These are phyloP conservation scores for Lepisosteus oculatus DNA, from an alignment of 2,113 vertebrate species.

Conservation along the genomic window DNA sequence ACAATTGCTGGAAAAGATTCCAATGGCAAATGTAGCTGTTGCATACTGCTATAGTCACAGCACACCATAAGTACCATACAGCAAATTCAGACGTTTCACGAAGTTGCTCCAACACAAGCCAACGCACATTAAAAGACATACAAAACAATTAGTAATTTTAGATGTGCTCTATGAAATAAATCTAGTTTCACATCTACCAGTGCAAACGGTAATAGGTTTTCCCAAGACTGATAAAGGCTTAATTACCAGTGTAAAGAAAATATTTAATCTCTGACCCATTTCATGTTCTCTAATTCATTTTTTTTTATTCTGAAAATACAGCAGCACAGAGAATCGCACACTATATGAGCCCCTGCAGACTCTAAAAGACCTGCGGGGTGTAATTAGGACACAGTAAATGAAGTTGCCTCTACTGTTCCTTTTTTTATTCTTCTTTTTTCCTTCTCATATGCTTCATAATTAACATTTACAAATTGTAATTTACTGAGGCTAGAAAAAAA, in stretches of 20 bases:
- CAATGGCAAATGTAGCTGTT: too few species aligned
- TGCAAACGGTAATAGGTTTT: conserved; percentile 34
- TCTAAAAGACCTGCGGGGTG: conserved; percentile 38
- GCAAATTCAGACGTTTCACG: too few species aligned
- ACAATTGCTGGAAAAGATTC: too few species aligned
- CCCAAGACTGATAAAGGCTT: conserved; percentile 34
- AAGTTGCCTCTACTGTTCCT: conserved; percentile 37
- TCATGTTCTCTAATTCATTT: conserved; percentile 33
- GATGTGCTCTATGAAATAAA: too few species aligned
- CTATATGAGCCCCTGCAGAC: conserved; percentile 27
- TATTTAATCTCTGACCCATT: conserved; percentile 46
- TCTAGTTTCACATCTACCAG: conserved; percentile 33
- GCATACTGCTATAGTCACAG: too few species aligned
- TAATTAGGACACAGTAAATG: conserved; percentile 43
- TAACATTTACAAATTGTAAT: conserved; percentile 30
- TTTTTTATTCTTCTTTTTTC: conserved; percentile 27
- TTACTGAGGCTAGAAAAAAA: neutral
- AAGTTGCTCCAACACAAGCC: too few species aligned
- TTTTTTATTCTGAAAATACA: conserved; percentile 18
- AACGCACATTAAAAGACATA: too few species aligned
- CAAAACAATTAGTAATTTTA: too few species aligned
- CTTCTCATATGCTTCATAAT: conserved; percentile 30
- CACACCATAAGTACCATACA: too few species aligned
- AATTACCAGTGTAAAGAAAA: conserved; percentile 44
- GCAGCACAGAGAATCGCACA: conserved; percentile 33